Evolutionary conservation across 1,140 invertebrate species (phyloP), one percentile per base, ranked within the genome.

Genomic region (Drosophila eugracilis): DNA sequence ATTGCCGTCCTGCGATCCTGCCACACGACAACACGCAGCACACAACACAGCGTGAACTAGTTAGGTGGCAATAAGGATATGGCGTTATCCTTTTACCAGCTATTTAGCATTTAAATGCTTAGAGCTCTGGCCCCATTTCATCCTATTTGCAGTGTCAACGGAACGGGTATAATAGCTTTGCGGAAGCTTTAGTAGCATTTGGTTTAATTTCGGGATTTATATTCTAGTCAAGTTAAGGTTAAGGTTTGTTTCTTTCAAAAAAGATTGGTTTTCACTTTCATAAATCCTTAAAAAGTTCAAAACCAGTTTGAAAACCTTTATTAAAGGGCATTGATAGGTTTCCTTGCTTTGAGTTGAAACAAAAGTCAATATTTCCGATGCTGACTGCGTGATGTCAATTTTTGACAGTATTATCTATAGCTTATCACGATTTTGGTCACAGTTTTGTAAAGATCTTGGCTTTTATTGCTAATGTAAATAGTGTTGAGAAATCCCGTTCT

Each of bases 31-130:
- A 52, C 75, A 42, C 41, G 39, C 54, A 42, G 42, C 57, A 41
- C 47, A 59, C 49, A 49, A 30, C 70, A 47, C 78, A 77, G 78
- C 69, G 34, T 62, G 78, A 57, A 55, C 70, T 74, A 78, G 74
- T 65, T 85, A 66, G 71, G 52, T 55, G 76, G 79, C 79, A 84
- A 79, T 85, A 80, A 77, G 81, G 77, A 80, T 85, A 77, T 81
- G 60, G 67, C 83, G 73, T 88, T 88, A 83, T 88, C 83, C 83
- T 83, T 86, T 88, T 88, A 83, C 83, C 78, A 86, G 83, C 83
- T 86, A 75, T 86, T 86, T 86, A 86, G 83, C 83, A 86, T 86
- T 88, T 88, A 86, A 83, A 88, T 86, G 78, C 59, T 75, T 72
- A 65, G 65, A 71, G 78, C 75, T 75, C 66, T 60, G 65, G 60